Percentiles rank a stretch among this genome's conserved stretches.
Evolutionary conservation across 2,113 vertebrate genomes (phyloP).

Genomic region (Hemiprocne comata): DNA sequence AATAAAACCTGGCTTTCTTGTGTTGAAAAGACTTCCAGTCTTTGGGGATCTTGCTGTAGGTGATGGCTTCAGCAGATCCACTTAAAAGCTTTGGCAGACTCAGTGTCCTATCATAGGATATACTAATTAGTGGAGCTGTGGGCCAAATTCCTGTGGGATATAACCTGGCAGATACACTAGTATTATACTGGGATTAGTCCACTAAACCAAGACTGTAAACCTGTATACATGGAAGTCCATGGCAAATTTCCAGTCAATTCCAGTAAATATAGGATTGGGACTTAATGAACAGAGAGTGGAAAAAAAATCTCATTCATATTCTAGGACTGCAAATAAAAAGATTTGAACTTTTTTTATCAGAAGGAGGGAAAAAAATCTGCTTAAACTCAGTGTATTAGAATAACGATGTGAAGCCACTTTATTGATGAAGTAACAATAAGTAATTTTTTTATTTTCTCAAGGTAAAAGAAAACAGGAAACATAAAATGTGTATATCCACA

Average conservation of each 20-base stretch:
- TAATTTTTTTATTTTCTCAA: not conserved
- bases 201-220: not conserved
- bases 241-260: not conserved
- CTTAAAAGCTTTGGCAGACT: conserved; percentile 56
- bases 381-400: not conserved
- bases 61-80: conserved; percentile 61
- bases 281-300: not conserved
- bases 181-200: conserved; percentile 16
- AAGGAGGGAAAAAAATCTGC: not conserved
- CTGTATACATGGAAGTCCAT: not conserved
- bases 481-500: not conserved
- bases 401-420: not conserved
- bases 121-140: conserved; percentile 42
- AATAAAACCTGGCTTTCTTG: conserved; percentile 47
- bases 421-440: not conserved
- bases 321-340: not conserved
- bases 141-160: not conserved
- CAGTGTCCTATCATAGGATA: conserved; percentile 43
- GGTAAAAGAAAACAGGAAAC: not conserved
- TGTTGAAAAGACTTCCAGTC: conserved; percentile 46
- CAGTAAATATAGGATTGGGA: not conserved
- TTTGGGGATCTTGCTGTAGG: conserved; percentile 42
- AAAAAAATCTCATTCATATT: not conserved
- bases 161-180: not conserved
- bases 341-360: not conserved